Evolutionary conservation across 2,888 invertebrate species (phyloP).

Genomic region (Melieria picta): DNA sequence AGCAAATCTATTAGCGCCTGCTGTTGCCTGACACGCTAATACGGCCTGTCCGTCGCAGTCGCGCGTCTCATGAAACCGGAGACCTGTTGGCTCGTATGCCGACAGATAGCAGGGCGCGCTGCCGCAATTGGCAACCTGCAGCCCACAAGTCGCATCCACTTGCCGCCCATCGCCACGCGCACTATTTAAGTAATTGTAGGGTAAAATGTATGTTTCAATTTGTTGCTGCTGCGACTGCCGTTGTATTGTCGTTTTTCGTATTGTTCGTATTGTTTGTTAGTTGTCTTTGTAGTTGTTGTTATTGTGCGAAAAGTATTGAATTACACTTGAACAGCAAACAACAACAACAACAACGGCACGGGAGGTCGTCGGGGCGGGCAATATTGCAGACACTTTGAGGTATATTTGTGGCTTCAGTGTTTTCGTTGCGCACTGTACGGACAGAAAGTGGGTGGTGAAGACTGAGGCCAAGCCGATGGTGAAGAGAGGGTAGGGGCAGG

Average conservation of each 20-base stretch:
- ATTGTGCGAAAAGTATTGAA: slow-evolving; percentile 27
- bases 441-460: too few species aligned
- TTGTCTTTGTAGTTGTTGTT: slow-evolving; percentile 5
- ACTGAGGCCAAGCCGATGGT: too few species aligned
- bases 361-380: slow-evolving; percentile 1
- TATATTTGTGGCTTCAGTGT: slow-evolving; percentile 28
- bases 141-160: background rate
- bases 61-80: slow-evolving; percentile 2
- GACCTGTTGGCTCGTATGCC: background rate
- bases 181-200: slow-evolving; percentile 23
- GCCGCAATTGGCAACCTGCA: background rate
- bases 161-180: background rate
- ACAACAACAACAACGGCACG: background rate
- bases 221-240: background rate
- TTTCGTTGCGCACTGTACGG: too few species aligned
- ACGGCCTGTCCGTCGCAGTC: slow-evolving; percentile 9
- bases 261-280: too few species aligned
- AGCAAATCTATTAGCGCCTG: slow-evolving; percentile 31
- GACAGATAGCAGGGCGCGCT: background rate
- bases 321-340: slow-evolving; percentile 15
- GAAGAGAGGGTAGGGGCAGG: too few species aligned
- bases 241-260: too few species aligned
- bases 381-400: slow-evolving; percentile 12
- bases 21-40: slow-evolving; percentile 23
- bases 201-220: slow-evolving; percentile 11